A percentile compares a stretch with the other conserved stretches of the same genome.
These are phyloP conservation scores for Bombus confusus DNA, from an alignment of 1,140 invertebrate species.

Conservation along the genomic window DNA sequence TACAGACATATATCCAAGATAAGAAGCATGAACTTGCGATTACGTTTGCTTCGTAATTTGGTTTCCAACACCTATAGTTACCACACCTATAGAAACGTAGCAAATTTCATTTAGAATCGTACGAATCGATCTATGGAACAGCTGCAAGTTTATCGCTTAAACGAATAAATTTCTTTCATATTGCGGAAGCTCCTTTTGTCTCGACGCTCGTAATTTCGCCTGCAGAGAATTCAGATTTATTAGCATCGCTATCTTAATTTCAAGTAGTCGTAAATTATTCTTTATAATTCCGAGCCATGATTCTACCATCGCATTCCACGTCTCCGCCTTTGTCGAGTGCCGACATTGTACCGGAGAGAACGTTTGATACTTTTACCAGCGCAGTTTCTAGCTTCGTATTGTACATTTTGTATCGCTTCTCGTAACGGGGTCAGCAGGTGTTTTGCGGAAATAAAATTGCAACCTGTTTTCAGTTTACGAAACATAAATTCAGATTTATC, in stretches of 20 bases:
- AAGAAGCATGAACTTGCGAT: not conserved
- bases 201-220: not conserved
- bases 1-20: not conserved
- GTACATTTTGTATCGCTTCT: not conserved
- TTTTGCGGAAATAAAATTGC: constrained; percentile 18
- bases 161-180: not conserved
- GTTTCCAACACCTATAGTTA: not conserved
- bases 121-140: no score
- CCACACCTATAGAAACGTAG: not conserved
- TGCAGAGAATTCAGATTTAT: constrained; percentile 15
- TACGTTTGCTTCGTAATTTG: not conserved
- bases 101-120: not conserved
- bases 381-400: not conserved
- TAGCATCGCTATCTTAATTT: constrained; percentile 17
- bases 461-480: constrained; percentile 12
- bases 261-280: constrained; percentile 10
- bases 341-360: not conserved
- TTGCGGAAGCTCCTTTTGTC: not conserved
- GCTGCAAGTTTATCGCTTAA: not conserved
- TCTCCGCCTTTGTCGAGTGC: not conserved
- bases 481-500: constrained; percentile 21
- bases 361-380: not conserved
- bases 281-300: not conserved
- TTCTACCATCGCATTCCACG: not conserved
- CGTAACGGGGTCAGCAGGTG: not conserved